phyloP scores from a whole-genome alignment of 2,888 invertebrate species.

The Zootermopsis nevadensis region DNA sequence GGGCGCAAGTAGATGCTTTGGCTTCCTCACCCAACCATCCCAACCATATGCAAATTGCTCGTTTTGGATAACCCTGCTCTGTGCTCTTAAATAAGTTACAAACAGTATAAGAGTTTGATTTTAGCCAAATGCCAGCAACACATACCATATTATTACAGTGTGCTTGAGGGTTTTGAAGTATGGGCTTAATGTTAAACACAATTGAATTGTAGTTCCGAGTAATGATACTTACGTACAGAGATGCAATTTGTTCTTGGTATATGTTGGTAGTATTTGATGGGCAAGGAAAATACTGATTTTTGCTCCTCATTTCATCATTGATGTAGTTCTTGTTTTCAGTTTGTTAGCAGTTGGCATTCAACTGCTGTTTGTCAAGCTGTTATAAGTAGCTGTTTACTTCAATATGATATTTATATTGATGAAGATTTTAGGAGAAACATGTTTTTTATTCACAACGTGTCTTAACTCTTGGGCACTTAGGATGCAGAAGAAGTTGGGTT shows the following conservation, averaged over 20 bases:
- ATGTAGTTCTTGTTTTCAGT: constrained; percentile 32
- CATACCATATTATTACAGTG: constrained; percentile 28
- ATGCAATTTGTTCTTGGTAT: constrained; percentile 31
- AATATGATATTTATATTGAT: constrained; percentile 26
- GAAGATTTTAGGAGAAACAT: constrained; percentile 26
- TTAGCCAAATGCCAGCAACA: constrained; percentile 44
- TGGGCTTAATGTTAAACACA: constrained; percentile 12
- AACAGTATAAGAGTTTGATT: constrained; percentile 12
- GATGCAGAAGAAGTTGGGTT: constrained; percentile 44
- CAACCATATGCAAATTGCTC: constrained; percentile 53
- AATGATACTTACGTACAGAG: neutral
- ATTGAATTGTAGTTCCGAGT: constrained; percentile 34
- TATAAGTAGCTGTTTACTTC: constrained; percentile 11
- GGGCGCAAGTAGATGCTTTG: constrained; percentile 55
- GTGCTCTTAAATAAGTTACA: constrained; percentile 49
- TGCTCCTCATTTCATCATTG: neutral
- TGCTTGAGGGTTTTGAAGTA: constrained; percentile 20
- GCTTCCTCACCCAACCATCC: constrained; percentile 51
- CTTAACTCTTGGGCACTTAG: constrained; percentile 46
- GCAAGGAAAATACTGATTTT: constrained; percentile 2
- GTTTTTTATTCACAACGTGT: constrained; percentile 45
- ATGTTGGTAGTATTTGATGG: constrained; percentile 42
- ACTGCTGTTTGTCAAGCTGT: constrained; percentile 16
- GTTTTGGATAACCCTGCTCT: constrained; percentile 59
- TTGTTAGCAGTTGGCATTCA: constrained; percentile 14